phyloP scores from a whole-genome alignment of 2,797 vertebrate species.

The Helostoma temminkii region DNA sequence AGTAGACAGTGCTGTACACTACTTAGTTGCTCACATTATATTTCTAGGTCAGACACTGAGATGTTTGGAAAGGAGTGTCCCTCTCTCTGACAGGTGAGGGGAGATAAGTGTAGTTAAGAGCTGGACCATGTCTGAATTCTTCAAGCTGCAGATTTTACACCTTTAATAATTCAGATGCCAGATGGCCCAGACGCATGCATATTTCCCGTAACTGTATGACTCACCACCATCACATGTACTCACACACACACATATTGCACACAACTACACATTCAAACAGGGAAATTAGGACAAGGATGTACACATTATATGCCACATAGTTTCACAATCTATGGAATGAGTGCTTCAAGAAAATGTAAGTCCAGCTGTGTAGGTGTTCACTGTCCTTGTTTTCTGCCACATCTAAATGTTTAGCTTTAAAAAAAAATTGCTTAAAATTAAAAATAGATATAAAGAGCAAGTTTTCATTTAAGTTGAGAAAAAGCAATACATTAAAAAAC shows the following conservation, averaged over 20 bases:
- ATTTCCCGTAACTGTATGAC: conserved; percentile 74
- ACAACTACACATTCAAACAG: conserved; percentile 43
- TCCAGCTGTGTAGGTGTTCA: conserved; percentile 9
- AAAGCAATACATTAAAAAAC: too few species aligned
- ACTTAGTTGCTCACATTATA: conserved; percentile 11
- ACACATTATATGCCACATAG: conserved; percentile 25
- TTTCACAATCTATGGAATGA: conserved; percentile 10
- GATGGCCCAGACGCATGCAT: conserved; percentile 70
- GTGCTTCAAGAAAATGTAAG: conserved; percentile 13
- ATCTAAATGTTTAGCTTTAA: conserved; percentile 15
- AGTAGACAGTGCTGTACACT: conserved; percentile 6
- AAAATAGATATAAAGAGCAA: too few species aligned
- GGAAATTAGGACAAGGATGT: conserved; percentile 48
- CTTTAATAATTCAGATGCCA: conserved; percentile 83
- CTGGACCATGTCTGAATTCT: conserved; percentile 70
- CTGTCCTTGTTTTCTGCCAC: conserved; percentile 4
- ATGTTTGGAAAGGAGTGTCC: conserved; percentile 47
- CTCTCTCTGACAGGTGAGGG: conserved; percentile 30
- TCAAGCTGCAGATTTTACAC: conserved; percentile 78
- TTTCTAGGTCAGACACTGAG: conserved; percentile 68
- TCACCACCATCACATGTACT: conserved; percentile 64
- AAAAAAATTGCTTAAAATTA: background rate
- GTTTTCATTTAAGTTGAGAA: too few species aligned
- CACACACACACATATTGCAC: conserved; percentile 18
- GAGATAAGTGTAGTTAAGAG: conserved; percentile 60